Conservation (phyloP, 2,113 vertebrate species). For the Lasiurus cinereus region DNA sequence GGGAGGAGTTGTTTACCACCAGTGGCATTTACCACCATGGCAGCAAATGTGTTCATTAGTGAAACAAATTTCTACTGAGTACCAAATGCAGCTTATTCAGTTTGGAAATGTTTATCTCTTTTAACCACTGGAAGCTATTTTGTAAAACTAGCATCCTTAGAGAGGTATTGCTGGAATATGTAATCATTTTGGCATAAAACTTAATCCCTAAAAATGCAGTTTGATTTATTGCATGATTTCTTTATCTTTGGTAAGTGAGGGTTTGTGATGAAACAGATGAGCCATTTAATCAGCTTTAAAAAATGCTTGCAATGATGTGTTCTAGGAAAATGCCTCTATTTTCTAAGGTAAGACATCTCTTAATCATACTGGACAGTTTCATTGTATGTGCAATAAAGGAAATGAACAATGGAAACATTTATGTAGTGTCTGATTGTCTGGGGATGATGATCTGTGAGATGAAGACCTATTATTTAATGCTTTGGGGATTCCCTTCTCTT, state of each 20-base stretch:
- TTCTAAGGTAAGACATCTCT: slow-evolving; percentile 73
- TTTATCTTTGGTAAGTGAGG: slow-evolving; percentile 73
- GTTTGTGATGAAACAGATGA: slow-evolving; percentile 78
- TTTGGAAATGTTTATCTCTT: slow-evolving; percentile 34
- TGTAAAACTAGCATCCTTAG: slow-evolving; percentile 65
- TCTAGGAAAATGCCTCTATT: slow-evolving; percentile 75
- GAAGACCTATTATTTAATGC: slow-evolving; percentile 77
- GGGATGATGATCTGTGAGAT: slow-evolving; percentile 74
- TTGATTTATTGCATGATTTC: slow-evolving; percentile 75
- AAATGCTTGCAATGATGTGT: slow-evolving; percentile 62
- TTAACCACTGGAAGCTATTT: slow-evolving; percentile 74
- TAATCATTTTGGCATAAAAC: slow-evolving; percentile 80
- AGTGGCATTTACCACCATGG: not conserved
- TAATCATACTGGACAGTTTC: slow-evolving; percentile 80
- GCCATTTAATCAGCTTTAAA: slow-evolving; percentile 71
- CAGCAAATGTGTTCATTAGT: slow-evolving; percentile 28
- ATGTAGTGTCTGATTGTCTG: slow-evolving; percentile 81
- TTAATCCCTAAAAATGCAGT: slow-evolving; percentile 72
- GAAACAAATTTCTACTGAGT: slow-evolving; percentile 38
- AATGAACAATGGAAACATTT: slow-evolving; percentile 85
- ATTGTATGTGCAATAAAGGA: slow-evolving; percentile 75
- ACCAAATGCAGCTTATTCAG: slow-evolving; percentile 14
- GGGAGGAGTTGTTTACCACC: not conserved
- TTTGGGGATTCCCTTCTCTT: slow-evolving; percentile 76
- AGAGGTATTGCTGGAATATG: slow-evolving; percentile 72